Evolutionary conservation across 1,140 invertebrate genomes (phyloP).

Genomic region (Protaetia brevitarsis): DNA sequence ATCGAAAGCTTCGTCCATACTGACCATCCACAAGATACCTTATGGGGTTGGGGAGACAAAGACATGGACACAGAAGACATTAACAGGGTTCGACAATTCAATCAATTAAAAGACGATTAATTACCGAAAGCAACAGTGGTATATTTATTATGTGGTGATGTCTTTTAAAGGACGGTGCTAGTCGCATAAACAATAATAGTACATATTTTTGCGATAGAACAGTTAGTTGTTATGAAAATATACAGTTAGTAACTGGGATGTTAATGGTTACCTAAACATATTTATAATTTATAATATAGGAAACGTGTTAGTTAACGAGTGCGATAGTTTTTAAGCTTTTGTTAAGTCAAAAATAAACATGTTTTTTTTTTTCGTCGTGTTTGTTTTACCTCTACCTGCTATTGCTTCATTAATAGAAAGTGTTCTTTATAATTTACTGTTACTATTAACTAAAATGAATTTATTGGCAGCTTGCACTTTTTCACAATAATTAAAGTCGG

Average conservation of each 20-base stretch:
- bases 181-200: not conserved
- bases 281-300: not conserved
- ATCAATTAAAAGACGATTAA: constrained; percentile 32
- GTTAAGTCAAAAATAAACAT: no score
- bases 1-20: constrained; percentile 45
- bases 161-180: not conserved
- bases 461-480: no score
- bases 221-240: not conserved
- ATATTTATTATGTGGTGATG: not conserved
- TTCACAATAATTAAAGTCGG: no score
- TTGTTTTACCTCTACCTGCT: no score
- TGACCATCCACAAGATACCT: constrained; percentile 25
- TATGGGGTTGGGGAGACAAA: constrained; percentile 58
- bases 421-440: no score
- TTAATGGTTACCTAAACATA: constrained; percentile 5
- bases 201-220: not conserved
- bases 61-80: constrained; percentile 47
- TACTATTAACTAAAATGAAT: no score
- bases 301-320: no score
- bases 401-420: no score
- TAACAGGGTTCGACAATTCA: constrained; percentile 30
- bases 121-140: not conserved
- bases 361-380: no score
- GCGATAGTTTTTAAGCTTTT: no score
- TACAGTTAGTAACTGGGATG: not conserved